Evolutionary conservation across 2,113 vertebrate species (phyloP).

Genomic region (Aythya baeri): DNA sequence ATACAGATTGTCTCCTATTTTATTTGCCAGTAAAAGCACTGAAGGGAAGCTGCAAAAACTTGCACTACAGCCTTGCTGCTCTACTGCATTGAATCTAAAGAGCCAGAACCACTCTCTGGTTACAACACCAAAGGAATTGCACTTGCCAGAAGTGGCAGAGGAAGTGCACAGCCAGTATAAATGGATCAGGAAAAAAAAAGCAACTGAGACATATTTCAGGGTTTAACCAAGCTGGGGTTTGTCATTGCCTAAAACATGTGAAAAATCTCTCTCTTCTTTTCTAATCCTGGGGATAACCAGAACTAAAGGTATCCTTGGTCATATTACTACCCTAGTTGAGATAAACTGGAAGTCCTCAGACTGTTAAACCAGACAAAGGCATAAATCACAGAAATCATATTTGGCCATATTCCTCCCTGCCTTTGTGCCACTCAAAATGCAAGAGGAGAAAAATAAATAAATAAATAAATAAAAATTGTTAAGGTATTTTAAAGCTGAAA

Average conservation of each 20-base stretch:
- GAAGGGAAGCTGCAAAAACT: constrained; percentile 16
- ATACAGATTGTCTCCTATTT: constrained; percentile 12
- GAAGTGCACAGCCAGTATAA: background rate
- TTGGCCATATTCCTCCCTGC: background rate
- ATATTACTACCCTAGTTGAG: background rate
- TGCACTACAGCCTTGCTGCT: background rate
- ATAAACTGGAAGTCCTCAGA: background rate
- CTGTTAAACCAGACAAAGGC: background rate
- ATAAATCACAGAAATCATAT: background rate
- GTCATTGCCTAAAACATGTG: background rate
- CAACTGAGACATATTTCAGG: background rate
- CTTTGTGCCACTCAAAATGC: background rate
- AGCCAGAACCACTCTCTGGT: background rate
- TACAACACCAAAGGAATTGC: background rate
- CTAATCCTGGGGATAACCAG: background rate
- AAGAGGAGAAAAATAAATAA: background rate
- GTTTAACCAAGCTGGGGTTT: background rate
- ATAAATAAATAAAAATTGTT: fast-evolving
- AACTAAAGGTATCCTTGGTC: background rate
- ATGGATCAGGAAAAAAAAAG: background rate
- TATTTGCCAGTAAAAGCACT: constrained; percentile 32
- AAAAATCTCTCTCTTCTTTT: background rate
- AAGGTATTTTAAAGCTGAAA: background rate
- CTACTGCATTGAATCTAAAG: background rate
- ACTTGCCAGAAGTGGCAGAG: background rate